A percentile compares a stretch with the other conserved stretches of the same genome.
phyloP scores from a whole-genome alignment of 2,113 vertebrate genomes.

The Tricholaema leucomelas region DNA sequence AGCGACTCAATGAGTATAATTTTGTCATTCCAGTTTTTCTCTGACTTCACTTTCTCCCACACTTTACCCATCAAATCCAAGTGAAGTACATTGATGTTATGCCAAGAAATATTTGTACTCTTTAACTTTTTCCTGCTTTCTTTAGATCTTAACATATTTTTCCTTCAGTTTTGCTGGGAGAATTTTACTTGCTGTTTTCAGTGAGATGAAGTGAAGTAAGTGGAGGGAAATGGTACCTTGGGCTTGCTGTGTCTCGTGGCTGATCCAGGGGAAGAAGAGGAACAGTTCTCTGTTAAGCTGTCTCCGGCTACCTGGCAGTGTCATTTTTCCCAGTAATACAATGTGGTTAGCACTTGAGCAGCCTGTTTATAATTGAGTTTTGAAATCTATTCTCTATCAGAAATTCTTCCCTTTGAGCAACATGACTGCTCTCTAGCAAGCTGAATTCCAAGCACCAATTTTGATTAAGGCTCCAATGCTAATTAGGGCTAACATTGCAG shows the following conservation, averaged over 20 bases:
- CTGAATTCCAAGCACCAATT: background rate
- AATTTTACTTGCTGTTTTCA: constrained; percentile 27
- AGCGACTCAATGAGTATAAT: constrained; percentile 16
- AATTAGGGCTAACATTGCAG: background rate
- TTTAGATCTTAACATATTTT: constrained; percentile 28
- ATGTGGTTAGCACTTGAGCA: constrained; percentile 18
- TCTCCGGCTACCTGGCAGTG: constrained; percentile 11
- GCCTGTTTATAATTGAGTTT: constrained; percentile 3
- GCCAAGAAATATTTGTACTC: constrained; percentile 55
- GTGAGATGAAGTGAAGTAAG: background rate
- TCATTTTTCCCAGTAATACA: background rate
- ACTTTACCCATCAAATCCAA: constrained; percentile 35
- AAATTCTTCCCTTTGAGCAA: background rate
- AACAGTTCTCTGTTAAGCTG: constrained; percentile 33
- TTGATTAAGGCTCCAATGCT: background rate
- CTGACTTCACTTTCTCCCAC: constrained; percentile 44
- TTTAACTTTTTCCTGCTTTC: constrained; percentile 24
- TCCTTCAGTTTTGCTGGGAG: background rate
- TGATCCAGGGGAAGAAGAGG: background rate
- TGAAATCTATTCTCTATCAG: background rate
- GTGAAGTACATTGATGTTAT: background rate
- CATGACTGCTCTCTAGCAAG: constrained; percentile 33
- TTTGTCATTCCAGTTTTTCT: background rate
- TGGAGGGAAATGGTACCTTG: background rate
- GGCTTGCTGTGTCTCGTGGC: background rate